Percentiles rank a stretch among this genome's conserved stretches.
Evolutionary conservation across 2,797 vertebrate species (phyloP).

Genomic region (Vultur gryphus): DNA sequence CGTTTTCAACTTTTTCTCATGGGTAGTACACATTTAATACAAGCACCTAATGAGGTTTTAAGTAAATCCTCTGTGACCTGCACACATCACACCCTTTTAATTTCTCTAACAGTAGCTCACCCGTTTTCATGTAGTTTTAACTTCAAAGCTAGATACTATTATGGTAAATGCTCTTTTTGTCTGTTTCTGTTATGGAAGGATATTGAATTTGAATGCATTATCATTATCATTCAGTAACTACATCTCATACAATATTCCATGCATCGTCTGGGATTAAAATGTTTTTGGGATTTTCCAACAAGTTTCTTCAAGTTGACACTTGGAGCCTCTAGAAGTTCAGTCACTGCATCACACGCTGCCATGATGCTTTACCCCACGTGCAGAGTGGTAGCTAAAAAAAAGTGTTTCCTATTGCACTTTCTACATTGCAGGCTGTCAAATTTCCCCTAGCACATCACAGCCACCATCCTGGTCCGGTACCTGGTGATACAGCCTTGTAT

Average conservation of each 20-base stretch:
- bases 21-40: neutral
- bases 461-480: neutral
- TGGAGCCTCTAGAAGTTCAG: neutral
- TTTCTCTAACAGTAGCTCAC: neutral
- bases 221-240: neutral
- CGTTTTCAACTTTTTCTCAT: neutral
- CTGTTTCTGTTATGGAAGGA: neutral
- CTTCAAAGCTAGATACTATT: neutral
- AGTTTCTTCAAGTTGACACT: neutral
- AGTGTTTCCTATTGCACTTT: neutral
- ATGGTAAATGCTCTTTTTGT: neutral
- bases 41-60: neutral
- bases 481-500: neutral
- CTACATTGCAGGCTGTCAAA: neutral
- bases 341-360: neutral
- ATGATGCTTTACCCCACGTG: fast-evolving
- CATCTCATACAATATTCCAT: neutral
- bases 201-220: neutral
- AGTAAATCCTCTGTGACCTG: neutral
- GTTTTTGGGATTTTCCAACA: neutral
- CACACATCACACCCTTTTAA: neutral
- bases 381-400: neutral
- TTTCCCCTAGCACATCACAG: neutral
- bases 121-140: neutral
- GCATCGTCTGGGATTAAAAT: neutral